Evolutionary conservation across 2,888 invertebrate species (phyloP).

Genomic region (Agelastica alni): DNA sequence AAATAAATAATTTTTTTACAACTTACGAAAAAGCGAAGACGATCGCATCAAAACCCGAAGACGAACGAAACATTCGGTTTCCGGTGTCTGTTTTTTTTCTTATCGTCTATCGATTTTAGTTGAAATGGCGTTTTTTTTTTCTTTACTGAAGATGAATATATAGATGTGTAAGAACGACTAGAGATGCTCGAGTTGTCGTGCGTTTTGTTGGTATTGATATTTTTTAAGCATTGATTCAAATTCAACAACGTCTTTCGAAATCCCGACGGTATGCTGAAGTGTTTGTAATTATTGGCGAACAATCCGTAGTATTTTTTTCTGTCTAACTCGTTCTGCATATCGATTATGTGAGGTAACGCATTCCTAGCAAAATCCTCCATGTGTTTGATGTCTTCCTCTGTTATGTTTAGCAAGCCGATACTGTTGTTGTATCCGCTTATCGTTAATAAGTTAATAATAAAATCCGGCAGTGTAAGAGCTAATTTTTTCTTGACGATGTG

Average conservation of each 20-base stretch:
- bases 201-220: not conserved
- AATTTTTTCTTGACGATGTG: not conserved
- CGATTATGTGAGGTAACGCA: not conserved
- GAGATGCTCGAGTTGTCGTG: not conserved
- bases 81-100: not conserved
- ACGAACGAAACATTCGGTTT: not conserved
- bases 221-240: not conserved
- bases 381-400: not conserved
- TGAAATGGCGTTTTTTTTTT: conserved; percentile 1
- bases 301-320: not conserved
- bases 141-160: not conserved
- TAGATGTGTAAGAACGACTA: not conserved
- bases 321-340: not conserved
- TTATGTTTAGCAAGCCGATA: conserved; percentile 1
- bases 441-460: not conserved
- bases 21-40: too few relatives aligned
- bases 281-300: conserved; percentile 3
- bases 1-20: not conserved
- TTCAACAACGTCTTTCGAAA: not conserved
- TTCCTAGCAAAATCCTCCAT: not conserved
- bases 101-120: not conserved
- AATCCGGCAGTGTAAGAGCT: not conserved
- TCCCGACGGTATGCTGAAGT: not conserved
- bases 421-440: conserved; percentile 2
- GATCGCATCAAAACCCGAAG: not conserved